Evolutionary conservation across 53 echinoderm and acorn worm genomes (phyloP), one percentile per base, ranked within the genome.

Genomic region (Temnopleurus reevesii): DNA sequence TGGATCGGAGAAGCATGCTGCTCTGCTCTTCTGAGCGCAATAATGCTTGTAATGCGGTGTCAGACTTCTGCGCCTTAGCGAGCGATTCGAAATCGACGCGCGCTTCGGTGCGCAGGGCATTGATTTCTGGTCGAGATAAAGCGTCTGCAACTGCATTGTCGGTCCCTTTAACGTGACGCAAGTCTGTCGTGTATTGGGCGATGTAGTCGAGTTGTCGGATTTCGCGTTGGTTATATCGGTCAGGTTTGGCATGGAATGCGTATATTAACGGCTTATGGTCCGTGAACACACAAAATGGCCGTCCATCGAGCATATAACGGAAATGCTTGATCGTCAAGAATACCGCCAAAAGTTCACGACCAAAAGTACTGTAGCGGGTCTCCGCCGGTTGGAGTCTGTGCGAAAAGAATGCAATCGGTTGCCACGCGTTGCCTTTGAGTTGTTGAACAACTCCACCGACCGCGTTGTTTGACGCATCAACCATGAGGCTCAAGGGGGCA

Each of bases 151-250:
- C 91, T 10, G 59, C 53, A 28, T 95, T 95, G 61, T 91, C 56
- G 10, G 8, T 33, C 19, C 91, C 91, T 36, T 60, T 83, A 10
- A 94, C 84, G n/a, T 94, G 76, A 3, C 94, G 36, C 8, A 92
- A 55, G 46, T 92, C 92, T 13, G 89, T 84, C 54, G 94, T 94
- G 55, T 83, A 92, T 41, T 92, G 91, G 0, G 94, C 90, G 9
- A 92, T 86, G 88, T 76, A 94, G 66, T 94, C 94, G 8, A 94
- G 47, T 92, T 89, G 60, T 13, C 90, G 76, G 59, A 94, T 94
- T 53, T 92, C 92, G 5, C 91, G 43, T n/a, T 81, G 91, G 5
- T 81, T 89, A 34, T 92, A 51, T 15, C 90, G 86, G 57, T 92
- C 90, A 2, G 94, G 80, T 21, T 41, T 77, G 12, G 92, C 83